A percentile compares a stretch with the other conserved stretches of the same genome.
Evolutionary conservation across 2,797 vertebrate species (phyloP).

Genomic region (Sternotherus odoratus): DNA sequence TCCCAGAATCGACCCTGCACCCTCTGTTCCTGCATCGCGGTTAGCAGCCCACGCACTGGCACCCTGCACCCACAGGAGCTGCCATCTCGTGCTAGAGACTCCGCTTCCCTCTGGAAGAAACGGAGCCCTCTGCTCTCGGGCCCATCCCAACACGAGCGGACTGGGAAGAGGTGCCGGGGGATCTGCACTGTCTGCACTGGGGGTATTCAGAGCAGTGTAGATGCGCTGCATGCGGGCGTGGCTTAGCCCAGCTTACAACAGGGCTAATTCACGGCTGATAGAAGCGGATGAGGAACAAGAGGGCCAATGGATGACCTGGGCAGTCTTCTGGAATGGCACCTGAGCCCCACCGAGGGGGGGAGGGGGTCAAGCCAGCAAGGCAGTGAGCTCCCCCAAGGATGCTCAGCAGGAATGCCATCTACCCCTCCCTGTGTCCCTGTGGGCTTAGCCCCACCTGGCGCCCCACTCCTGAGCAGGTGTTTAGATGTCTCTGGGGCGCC

Average conservation of each 20-base stretch:
- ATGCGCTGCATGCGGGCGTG: fast-evolving
- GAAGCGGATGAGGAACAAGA: too few relatives aligned
- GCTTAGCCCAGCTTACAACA: background rate
- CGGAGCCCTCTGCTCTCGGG: background rate
- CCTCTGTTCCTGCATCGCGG: background rate
- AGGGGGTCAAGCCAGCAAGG: background rate
- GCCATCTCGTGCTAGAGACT: background rate
- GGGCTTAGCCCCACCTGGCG: background rate
- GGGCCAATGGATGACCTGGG: too few relatives aligned
- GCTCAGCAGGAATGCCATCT: background rate
- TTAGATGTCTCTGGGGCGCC: background rate
- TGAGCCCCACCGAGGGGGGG: background rate
- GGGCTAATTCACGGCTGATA: background rate
- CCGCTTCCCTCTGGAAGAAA: background rate
- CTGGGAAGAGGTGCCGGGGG: background rate
- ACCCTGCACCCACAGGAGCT: background rate
- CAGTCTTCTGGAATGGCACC: background rate
- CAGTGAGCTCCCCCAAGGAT: background rate
- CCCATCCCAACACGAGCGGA: background rate
- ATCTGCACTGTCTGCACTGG: background rate
- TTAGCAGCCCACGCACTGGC: background rate
- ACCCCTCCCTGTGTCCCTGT: background rate
- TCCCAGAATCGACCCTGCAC: background rate
- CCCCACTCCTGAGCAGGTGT: background rate
- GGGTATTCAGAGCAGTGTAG: background rate